A percentile compares a stretch with the other conserved stretches of the same genome.
Evolutionary conservation across 2,113 vertebrate species (phyloP).

Genomic region (Corythornis cristatus): DNA sequence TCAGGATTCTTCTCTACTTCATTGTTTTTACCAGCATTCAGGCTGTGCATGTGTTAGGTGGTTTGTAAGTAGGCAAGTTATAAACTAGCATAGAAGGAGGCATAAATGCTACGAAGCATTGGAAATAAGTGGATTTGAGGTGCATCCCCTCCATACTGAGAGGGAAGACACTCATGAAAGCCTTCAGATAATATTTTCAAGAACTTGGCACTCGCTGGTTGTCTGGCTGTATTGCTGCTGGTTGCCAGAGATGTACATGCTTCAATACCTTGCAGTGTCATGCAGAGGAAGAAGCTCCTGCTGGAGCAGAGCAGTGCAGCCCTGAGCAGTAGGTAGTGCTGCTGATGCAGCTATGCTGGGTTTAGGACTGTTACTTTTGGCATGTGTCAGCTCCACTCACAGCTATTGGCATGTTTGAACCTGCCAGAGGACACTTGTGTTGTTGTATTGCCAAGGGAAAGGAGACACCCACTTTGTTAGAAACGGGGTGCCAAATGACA

Average conservation of each 20-base stretch:
- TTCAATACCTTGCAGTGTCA: neutral
- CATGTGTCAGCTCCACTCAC: neutral
- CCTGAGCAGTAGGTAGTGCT: neutral
- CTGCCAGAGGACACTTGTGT: neutral
- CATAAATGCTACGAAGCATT: neutral
- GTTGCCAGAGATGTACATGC: neutral
- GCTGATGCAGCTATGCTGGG: neutral
- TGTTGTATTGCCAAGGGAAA: neutral
- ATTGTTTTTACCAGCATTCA: neutral
- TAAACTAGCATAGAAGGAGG: neutral
- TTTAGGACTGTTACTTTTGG: neutral
- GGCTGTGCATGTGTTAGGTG: neutral
- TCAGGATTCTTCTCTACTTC: neutral
- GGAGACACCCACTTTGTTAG: neutral
- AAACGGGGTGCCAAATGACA: neutral
- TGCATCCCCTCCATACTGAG: neutral
- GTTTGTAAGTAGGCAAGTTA: neutral
- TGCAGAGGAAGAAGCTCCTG: neutral
- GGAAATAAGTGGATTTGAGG: neutral
- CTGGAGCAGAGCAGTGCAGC: neutral
- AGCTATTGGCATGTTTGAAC: neutral
- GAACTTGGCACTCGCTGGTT: accelerated
- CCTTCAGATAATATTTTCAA: neutral
- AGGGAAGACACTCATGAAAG: neutral
- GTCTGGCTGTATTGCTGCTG: accelerated